Percentiles rank a stretch among this genome's conserved stretches.
Evolutionary conservation across 2,888 invertebrate species (phyloP).

Genomic region (Zygaena filipendulae): DNA sequence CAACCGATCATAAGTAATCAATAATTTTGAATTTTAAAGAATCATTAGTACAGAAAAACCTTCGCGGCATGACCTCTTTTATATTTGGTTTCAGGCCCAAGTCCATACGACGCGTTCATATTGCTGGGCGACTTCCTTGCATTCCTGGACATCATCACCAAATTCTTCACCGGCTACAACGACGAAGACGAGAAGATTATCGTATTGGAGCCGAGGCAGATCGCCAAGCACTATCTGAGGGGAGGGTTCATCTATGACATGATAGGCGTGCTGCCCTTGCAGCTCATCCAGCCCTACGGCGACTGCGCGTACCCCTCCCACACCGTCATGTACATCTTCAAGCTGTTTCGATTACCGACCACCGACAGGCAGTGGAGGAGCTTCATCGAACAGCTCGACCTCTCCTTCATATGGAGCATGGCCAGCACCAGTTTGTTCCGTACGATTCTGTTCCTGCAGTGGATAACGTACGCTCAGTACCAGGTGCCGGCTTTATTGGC

Average conservation of each 20-base stretch:
- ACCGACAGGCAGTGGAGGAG: constrained; percentile 23
- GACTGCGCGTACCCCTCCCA: constrained; percentile 29
- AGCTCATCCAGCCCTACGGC: constrained; percentile 23
- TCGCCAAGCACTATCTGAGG: constrained; percentile 28
- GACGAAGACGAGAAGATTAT: constrained; percentile 29
- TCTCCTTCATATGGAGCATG: constrained; percentile 26
- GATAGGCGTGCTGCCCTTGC: constrained; percentile 30
- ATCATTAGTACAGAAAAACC: too few relatives aligned
- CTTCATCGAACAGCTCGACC: constrained; percentile 26
- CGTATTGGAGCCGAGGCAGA: constrained; percentile 25
- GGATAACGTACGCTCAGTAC: constrained; percentile 38
- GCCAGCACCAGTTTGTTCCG: constrained; percentile 18
- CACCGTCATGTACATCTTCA: constrained; percentile 31
- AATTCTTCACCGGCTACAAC: constrained; percentile 39
- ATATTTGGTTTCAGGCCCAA: constrained; percentile 26
- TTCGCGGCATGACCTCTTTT: too few relatives aligned
- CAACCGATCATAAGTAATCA: too few relatives aligned
- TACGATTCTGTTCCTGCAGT: constrained; percentile 32
- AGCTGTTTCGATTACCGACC: constrained; percentile 25
- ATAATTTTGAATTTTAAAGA: too few relatives aligned
- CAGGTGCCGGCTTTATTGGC: constrained; percentile 33
- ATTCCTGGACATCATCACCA: constrained; percentile 27
- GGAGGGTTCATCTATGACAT: constrained; percentile 27
- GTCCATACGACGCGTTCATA: constrained; percentile 26
- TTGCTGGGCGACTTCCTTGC: constrained; percentile 28